A percentile compares a stretch with the other conserved stretches of the same genome.
Evolutionary conservation across 2,888 invertebrate genomes (phyloP).

Genomic region (Eupeodes luniger): DNA sequence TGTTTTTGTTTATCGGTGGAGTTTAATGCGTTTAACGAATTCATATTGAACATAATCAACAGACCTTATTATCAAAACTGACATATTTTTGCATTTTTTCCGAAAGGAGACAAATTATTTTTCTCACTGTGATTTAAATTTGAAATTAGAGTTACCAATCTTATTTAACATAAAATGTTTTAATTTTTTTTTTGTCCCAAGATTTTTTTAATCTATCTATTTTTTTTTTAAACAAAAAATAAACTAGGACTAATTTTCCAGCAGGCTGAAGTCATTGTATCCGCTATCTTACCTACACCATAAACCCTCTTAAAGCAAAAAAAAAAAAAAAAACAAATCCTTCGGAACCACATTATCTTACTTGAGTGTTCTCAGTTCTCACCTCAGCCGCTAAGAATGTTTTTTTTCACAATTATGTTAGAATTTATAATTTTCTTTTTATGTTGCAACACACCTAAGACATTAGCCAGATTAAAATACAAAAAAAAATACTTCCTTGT

Average conservation of each 20-base stretch:
- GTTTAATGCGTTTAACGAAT: too few species aligned
- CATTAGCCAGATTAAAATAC: slow-evolving; percentile 51
- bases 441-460: slow-evolving; percentile 24
- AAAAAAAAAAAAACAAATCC: background rate
- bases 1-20: too few species aligned
- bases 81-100: too few species aligned
- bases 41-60: too few species aligned
- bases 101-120: too few species aligned
- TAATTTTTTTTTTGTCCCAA: background rate
- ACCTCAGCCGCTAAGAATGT: slow-evolving; percentile 39
- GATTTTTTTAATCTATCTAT: background rate
- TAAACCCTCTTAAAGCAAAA: background rate
- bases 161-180: too few species aligned
- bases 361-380: slow-evolving; percentile 64
- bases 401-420: slow-evolving; percentile 18
- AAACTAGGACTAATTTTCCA: background rate
- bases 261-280: background rate
- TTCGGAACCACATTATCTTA: slow-evolving; percentile 47
- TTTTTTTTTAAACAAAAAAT: background rate
- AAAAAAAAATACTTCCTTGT: slow-evolving; percentile 1
- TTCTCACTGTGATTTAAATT: too few species aligned
- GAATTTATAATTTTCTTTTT: background rate
- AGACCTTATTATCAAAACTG: too few species aligned
- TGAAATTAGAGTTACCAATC: too few species aligned
- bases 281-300: background rate